Evolutionary conservation across 2,888 invertebrate genomes (phyloP), one percentile per base, ranked within the genome.

Genomic region (Rosalia funebris): DNA sequence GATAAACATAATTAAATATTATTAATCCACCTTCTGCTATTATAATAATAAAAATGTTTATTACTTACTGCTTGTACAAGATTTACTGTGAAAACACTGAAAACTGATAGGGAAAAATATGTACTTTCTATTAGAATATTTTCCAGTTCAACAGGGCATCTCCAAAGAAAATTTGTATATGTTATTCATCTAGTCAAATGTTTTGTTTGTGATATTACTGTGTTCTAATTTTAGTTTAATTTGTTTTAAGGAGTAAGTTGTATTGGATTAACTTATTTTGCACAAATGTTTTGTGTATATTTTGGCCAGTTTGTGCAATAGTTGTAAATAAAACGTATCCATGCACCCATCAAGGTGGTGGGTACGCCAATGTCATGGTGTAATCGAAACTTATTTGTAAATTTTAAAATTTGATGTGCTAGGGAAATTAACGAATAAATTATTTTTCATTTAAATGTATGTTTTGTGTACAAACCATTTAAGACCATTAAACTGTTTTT

Each of bases 221-320:
- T 62, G 41, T 60, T 55, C 48, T 37, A 39, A 32, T 54, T 54
- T 55, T 47, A 45, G 25, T 36, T 25, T 16, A 34, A 34, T 47
- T n/a, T n/a, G n/a, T n/a, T n/a, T 54, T 58, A 54, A 37, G 7
- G 2, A 34, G 5, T 7, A 34, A 34, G 10, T 34, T n/a, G 34
- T 37, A 36, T 36, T 50, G 39, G 17, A 17, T 57, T 48, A 31
- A n/a, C 46, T 4, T 17, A 53, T 47, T 54, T 65, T 65, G 62
- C 65, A 65, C 65, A 65, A 59, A 53, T 14, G 14, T 54, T 59
- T 54, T 65, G 57, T 64, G 48, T 61, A 58, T 56, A 34, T 52
- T 68, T 63, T 63, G 68, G 68, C 68, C 68, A 68, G 54, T 62
- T 57, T 62, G 66, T 66, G 66, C 66, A 66, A 66, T 66, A 66